Conservation (phyloP, 2,888 invertebrate genomes). For the Poecilobothrus nobilitatus region DNA sequence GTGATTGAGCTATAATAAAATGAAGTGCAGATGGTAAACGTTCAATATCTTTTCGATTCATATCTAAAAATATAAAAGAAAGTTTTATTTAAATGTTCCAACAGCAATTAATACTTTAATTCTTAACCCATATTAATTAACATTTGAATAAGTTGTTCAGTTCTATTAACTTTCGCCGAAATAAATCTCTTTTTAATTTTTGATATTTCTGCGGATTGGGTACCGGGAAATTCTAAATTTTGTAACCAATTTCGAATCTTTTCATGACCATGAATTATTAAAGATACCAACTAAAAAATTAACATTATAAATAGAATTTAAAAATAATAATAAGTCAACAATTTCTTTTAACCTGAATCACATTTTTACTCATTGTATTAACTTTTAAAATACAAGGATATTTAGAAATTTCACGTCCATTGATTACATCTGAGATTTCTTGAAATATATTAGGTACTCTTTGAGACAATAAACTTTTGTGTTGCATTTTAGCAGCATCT, state of each 20-base stretch:
- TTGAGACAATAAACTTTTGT: constrained; percentile 45
- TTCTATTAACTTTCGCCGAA: constrained; percentile 30
- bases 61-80: constrained; percentile 25
- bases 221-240: constrained; percentile 33
- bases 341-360: constrained; percentile 56
- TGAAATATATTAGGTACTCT: constrained; percentile 60
- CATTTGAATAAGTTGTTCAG: constrained; percentile 40
- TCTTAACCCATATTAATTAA: constrained; percentile 36
- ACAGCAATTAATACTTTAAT: not conserved
- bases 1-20: constrained; percentile 57
- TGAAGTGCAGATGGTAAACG: constrained; percentile 61
- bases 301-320: not conserved
- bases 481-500: constrained; percentile 51
- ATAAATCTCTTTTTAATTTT: constrained; percentile 35
- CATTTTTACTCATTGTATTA: constrained; percentile 61
- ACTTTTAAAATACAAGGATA: constrained; percentile 68
- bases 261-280: constrained; percentile 35
- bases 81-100: not conserved
- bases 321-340: not conserved
- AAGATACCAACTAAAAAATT: constrained; percentile 31
- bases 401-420: constrained; percentile 46
- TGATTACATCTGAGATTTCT: constrained; percentile 59
- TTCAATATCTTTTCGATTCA: constrained; percentile 54
- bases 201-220: constrained; percentile 31
- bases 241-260: constrained; percentile 39